phyloP scores from a whole-genome alignment of 2,113 vertebrate genomes.

The Neotragus pygmaeus region DNA sequence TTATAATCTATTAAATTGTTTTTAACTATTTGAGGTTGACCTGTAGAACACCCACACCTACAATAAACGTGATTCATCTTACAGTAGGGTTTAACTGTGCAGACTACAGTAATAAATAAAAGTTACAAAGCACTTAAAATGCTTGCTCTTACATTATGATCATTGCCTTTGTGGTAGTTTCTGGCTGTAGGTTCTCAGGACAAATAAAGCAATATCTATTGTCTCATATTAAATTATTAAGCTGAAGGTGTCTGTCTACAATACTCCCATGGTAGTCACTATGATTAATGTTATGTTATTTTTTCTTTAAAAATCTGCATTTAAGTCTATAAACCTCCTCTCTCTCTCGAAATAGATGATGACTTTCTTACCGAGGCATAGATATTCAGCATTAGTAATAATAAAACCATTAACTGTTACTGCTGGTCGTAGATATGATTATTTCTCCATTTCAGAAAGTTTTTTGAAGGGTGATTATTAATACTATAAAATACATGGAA shows the following conservation, averaged over 20 bases:
- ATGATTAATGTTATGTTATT: neutral
- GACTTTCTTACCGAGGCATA: neutral
- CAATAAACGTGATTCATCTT: neutral
- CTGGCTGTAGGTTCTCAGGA: neutral
- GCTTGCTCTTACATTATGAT: neutral
- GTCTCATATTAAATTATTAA: constrained; percentile 28
- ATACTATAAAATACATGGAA: neutral
- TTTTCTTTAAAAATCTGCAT: neutral
- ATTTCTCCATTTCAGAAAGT: constrained; percentile 36
- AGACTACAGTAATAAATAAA: neutral
- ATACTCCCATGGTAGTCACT: neutral
- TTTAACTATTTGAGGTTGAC: neutral
- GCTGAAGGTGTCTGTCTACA: neutral
- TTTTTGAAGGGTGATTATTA: constrained; percentile 51
- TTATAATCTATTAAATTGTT: neutral
- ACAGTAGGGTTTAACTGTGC: neutral
- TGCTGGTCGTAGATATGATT: neutral
- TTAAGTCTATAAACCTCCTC: neutral
- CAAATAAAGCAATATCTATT: constrained; percentile 17
- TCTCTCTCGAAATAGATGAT: neutral
- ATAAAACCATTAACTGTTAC: constrained; percentile 20
- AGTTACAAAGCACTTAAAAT: neutral
- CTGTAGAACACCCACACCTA: neutral
- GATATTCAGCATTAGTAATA: constrained; percentile 25
- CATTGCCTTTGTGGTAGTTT: constrained; percentile 24